Conservation (phyloP, 1,140 invertebrate species). For the Aphidius ervi region DNA sequence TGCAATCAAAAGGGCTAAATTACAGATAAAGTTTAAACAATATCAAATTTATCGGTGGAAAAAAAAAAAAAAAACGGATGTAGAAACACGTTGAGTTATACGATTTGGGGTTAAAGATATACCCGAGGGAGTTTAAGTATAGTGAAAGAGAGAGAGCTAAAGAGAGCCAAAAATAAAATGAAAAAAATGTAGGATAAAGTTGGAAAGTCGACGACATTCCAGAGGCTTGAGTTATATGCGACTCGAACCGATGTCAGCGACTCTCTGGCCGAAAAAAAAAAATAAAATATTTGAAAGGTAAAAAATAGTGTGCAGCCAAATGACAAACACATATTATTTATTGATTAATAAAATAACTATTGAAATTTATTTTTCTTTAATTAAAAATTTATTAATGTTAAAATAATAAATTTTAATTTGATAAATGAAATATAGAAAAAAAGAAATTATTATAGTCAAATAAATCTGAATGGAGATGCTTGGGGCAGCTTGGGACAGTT, state of each 20-base stretch:
- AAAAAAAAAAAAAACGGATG: slow-evolving; percentile 23
- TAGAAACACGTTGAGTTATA: slow-evolving; percentile 25
- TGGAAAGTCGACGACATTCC: slow-evolving; percentile 30
- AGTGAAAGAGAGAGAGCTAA: slow-evolving; percentile 4
- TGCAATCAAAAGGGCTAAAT: slow-evolving; percentile 29
- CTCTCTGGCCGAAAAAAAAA: neutral
- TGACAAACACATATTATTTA: too few species aligned
- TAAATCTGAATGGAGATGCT: neutral
- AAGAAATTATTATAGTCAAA: neutral
- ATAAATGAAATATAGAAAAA: slow-evolving; percentile 5
- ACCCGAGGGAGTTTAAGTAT: slow-evolving; percentile 5
- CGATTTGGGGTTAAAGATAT: slow-evolving; percentile 17
- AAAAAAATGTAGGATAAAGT: slow-evolving; percentile 16
- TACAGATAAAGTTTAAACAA: slow-evolving; percentile 44
- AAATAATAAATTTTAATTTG: neutral
- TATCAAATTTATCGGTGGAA: slow-evolving; percentile 43
- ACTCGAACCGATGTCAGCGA: slow-evolving; percentile 37
- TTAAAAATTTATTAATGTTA: too few species aligned
- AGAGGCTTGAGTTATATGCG: slow-evolving; percentile 38
- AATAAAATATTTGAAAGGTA: too few species aligned
- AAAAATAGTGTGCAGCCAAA: too few species aligned
- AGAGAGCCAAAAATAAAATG: slow-evolving; percentile 18
- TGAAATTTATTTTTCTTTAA: too few species aligned
- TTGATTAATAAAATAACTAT: too few species aligned
- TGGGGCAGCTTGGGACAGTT: slow-evolving; percentile 19